A percentile compares a stretch with the other conserved stretches of the same genome.
These are phyloP conservation scores for Drosophila incognita DNA, from an alignment of 2,888 invertebrate species.

Conservation along the genomic window DNA sequence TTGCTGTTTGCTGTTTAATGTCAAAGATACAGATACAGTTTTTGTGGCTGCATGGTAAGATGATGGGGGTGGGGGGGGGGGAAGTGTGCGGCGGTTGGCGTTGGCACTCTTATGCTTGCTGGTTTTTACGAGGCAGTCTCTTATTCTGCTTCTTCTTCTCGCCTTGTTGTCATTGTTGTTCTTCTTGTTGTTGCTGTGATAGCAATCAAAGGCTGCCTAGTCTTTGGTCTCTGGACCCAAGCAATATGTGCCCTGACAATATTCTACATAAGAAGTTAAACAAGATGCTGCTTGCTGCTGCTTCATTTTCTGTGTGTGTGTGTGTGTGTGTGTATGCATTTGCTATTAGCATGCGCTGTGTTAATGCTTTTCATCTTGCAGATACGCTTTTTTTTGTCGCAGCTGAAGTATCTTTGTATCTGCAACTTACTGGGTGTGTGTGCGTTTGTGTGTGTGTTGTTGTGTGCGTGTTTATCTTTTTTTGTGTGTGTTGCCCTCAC, in stretches of 20 bases:
- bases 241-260: slow-evolving; percentile 24
- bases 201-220: slow-evolving; percentile 52
- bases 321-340: slow-evolving; percentile 57
- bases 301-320: not conserved
- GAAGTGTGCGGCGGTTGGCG: not conserved
- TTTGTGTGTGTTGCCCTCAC: slow-evolving; percentile 27
- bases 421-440: slow-evolving; percentile 8
- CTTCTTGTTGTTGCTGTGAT: slow-evolving; percentile 44
- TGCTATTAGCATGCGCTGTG: slow-evolving; percentile 75
- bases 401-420: slow-evolving; percentile 33
- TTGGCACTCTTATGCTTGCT: slow-evolving; percentile 14
- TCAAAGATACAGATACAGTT: slow-evolving; percentile 51
- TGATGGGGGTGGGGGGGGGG: no score
- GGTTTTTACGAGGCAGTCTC: slow-evolving; percentile 51
- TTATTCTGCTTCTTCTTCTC: not conserved
- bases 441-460: not conserved
- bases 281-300: slow-evolving; percentile 13
- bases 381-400: slow-evolving; percentile 21
- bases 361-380: slow-evolving; percentile 73
- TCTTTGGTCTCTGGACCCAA: slow-evolving; percentile 19
- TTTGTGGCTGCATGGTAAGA: not conserved
- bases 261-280: slow-evolving; percentile 18
- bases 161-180: slow-evolving; percentile 5
- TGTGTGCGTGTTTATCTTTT: slow-evolving; percentile 20
- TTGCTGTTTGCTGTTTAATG: slow-evolving; percentile 42